Percentiles rank a stretch among this genome's conserved stretches.
Evolutionary conservation across 2,888 invertebrate genomes (phyloP).

Genomic region (Merodon equestris): DNA sequence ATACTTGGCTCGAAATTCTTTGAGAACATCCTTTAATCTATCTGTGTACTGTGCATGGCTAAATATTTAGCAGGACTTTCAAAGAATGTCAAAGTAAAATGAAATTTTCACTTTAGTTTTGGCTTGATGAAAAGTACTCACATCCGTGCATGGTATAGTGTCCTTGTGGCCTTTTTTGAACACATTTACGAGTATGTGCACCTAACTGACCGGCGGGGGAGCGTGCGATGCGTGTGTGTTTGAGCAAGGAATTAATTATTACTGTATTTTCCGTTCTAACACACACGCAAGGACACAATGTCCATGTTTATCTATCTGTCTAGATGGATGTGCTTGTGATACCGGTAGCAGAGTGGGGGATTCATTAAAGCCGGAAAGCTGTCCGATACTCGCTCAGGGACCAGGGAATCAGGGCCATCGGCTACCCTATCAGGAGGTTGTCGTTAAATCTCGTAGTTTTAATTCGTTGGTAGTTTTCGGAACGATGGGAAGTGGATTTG

Average conservation of each 20-base stretch:
- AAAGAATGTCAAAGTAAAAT: constrained; percentile 63
- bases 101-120: constrained; percentile 47
- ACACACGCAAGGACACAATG: constrained; percentile 6
- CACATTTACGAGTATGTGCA: background rate
- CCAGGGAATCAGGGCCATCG: no score
- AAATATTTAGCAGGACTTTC: constrained; percentile 53
- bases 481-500: background rate
- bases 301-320: constrained; percentile 19
- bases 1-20: constrained; percentile 30
- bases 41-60: constrained; percentile 14
- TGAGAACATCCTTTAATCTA: constrained; percentile 31
- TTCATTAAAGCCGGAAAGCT: constrained; percentile 50
- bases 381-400: constrained; percentile 20
- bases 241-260: constrained; percentile 60
- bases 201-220: no score
- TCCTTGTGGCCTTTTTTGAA: background rate
- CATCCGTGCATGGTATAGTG: background rate
- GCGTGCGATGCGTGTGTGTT: background rate
- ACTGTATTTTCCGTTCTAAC: constrained; percentile 33
- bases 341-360: constrained; percentile 21
- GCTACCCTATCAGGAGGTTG: constrained; percentile 30
- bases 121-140: constrained; percentile 40
- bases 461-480: constrained; percentile 69
- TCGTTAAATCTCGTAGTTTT: constrained; percentile 63
- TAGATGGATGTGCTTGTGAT: background rate